These are phyloP conservation scores for Torymus texanus DNA, from an alignment of 2,888 invertebrate species.

Conservation along the genomic window DNA sequence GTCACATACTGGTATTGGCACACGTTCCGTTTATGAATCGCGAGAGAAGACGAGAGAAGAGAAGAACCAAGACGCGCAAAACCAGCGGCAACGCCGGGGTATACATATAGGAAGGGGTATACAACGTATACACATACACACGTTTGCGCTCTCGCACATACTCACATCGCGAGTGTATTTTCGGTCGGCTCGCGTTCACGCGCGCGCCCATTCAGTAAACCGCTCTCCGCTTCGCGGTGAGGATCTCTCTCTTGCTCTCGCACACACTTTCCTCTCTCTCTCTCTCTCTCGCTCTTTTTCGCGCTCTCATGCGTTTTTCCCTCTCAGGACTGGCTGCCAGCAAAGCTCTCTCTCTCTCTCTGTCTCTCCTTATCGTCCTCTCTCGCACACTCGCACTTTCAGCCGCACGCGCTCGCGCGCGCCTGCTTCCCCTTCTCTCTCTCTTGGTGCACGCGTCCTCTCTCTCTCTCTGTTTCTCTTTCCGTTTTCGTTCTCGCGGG, in stretches of 20 bases:
- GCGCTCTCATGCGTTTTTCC: slow-evolving; percentile 3
- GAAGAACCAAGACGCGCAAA: background rate
- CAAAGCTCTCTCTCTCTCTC: too few species aligned
- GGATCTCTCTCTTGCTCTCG: slow-evolving; percentile 25
- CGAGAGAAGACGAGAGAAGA: background rate
- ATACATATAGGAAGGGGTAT: too few species aligned
- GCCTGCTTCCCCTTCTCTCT: background rate
- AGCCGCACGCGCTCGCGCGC: background rate
- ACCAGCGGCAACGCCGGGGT: too few species aligned
- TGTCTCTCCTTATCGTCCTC: too few species aligned
- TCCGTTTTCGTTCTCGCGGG: slow-evolving; percentile 32
- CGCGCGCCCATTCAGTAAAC: slow-evolving; percentile 37
- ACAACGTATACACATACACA: too few species aligned
- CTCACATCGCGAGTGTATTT: slow-evolving; percentile 12
- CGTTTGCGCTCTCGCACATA: too few species aligned
- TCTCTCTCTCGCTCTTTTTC: slow-evolving; percentile 56
- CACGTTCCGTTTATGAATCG: too few species aligned
- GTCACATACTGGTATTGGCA: background rate
- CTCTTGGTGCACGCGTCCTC: background rate
- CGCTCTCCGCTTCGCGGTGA: slow-evolving; percentile 50
- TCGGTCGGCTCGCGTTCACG: slow-evolving; percentile 16
- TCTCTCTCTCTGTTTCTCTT: slow-evolving; percentile 6
- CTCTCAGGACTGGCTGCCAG: background rate
- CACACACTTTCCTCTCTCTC: slow-evolving; percentile 40
- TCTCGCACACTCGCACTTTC: too few species aligned